Evolutionary conservation across 2,888 invertebrate genomes (phyloP), one percentile per base, ranked within the genome.

Genomic region (Tetranychus piercei): DNA sequence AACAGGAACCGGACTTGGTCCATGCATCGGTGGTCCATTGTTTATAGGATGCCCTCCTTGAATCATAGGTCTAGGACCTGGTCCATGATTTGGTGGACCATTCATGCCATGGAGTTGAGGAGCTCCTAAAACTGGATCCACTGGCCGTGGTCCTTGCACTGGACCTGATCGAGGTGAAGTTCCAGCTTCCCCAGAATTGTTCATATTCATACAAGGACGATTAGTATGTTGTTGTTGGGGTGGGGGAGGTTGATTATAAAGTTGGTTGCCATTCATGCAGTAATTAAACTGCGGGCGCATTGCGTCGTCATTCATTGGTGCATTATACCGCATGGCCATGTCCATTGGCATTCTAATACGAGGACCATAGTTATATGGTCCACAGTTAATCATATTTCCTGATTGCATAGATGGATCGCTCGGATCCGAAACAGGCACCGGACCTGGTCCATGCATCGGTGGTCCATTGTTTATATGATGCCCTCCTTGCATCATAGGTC

Each of bases 151-250:
- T 5, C 34, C 34, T 34, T 34, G 34, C 5, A 34, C 34, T 34
- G 34, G 34, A 4, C 34, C 34, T 34, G 34, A 34, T 34, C 55
- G 79, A 67, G 77, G 77, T 71, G 78, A 78, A 44, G 76, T 73
- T 64, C 77, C 73, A 43, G 74, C 71, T 20, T 67, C 73, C 7
- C 22, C 43, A 34, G 69, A 11, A 5, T 20, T 23, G 9, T 20
- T 5, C 22, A 69, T 69, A 11, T 20, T 69, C 22, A 69, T 69
- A 11, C 69, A n/a, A 7, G n/a, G 20, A 69, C 11, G 69, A 20
- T 69, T 23, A 69, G 20, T 11, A 20, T 69, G 69, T 69, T n/a
- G 69, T 22, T 23, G 34, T 66, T 18, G n/a, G 18, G 66, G 11
- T 23, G 22, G 22, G 11, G 11, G 20, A 22, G 69, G 69, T 23